A percentile compares a stretch with the other conserved stretches of the same genome.
Evolutionary conservation across 2,797 vertebrate genomes (phyloP).

Genomic region (Cossypha caffra): DNA sequence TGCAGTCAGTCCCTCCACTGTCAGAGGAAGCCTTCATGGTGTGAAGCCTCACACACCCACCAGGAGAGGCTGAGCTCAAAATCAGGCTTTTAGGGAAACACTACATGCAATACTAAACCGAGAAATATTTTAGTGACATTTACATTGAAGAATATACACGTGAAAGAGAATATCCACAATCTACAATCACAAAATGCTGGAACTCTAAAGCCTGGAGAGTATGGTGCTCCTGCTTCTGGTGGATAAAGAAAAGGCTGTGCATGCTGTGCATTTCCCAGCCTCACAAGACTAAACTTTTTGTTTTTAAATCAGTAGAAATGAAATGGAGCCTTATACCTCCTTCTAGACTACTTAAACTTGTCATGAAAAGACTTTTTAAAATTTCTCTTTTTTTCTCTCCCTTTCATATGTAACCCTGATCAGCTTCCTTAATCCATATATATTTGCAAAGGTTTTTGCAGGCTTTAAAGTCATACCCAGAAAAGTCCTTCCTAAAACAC

Average conservation of each 20-base stretch:
- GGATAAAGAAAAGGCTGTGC: not conserved
- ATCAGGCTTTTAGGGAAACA: not conserved
- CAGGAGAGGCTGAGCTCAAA: not conserved
- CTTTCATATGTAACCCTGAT: not conserved
- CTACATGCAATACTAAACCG: not conserved
- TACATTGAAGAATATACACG: not conserved
- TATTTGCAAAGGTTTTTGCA: not conserved
- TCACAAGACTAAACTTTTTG: not conserved
- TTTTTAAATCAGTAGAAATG: not conserved
- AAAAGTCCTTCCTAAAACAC: not conserved
- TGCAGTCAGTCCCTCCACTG: not conserved
- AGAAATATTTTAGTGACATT: conserved; percentile 4
- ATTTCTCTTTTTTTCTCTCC: not conserved
- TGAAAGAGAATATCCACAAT: not conserved
- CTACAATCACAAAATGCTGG: not conserved
- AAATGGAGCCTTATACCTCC: not conserved
- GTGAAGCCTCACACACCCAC: not conserved
- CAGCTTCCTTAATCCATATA: not conserved
- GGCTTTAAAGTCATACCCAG: not conserved
- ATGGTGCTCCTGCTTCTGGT: not conserved
- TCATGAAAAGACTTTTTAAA: not conserved
- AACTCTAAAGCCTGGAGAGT: not conserved
- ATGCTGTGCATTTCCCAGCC: not conserved
- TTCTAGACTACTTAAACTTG: not conserved
- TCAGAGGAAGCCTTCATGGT: not conserved